Percentiles rank a stretch among this genome's conserved stretches.
These are phyloP conservation scores for Aphidius colemani DNA, from an alignment of 2,888 invertebrate genomes.

Conservation along the genomic window DNA sequence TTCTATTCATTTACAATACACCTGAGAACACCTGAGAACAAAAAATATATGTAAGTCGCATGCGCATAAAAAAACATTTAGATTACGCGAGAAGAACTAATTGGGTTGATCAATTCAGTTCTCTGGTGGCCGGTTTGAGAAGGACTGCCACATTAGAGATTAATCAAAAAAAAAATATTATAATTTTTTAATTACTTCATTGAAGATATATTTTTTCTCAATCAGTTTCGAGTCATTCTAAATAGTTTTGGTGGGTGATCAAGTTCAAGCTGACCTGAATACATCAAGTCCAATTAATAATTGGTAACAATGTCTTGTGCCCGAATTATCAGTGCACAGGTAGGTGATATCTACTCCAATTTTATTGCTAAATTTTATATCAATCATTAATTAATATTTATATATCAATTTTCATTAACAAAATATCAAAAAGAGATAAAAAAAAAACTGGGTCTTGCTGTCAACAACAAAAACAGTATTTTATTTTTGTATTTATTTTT, in stretches of 20 bases:
- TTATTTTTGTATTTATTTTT: background rate
- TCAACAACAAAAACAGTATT: background rate
- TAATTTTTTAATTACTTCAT: background rate
- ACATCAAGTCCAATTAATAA: constrained; percentile 7
- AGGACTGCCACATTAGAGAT: constrained; percentile 55
- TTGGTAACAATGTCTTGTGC: constrained; percentile 72
- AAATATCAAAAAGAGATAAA: no score
- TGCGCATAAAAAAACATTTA: no score
- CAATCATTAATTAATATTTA: background rate
- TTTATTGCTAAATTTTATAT: background rate
- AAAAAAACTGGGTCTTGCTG: no score
- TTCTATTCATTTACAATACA: no score
- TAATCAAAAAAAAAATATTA: background rate
- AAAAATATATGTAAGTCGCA: no score
- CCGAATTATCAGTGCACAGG: constrained; percentile 79
- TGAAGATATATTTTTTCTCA: constrained; percentile 7
- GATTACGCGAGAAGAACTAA: constrained; percentile 21
- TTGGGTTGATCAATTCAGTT: constrained; percentile 46
- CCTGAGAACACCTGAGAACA: no score
- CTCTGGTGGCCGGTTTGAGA: constrained; percentile 60
- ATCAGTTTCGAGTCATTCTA: constrained; percentile 28
- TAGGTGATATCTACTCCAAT: constrained; percentile 53
- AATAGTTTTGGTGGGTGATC: constrained; percentile 2
- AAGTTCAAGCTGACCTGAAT: background rate
- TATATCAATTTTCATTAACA: no score